These are phyloP conservation scores for Archaeoteleia sp. DNA, from an alignment of 2,888 invertebrate genomes.

Conservation along the genomic window DNA sequence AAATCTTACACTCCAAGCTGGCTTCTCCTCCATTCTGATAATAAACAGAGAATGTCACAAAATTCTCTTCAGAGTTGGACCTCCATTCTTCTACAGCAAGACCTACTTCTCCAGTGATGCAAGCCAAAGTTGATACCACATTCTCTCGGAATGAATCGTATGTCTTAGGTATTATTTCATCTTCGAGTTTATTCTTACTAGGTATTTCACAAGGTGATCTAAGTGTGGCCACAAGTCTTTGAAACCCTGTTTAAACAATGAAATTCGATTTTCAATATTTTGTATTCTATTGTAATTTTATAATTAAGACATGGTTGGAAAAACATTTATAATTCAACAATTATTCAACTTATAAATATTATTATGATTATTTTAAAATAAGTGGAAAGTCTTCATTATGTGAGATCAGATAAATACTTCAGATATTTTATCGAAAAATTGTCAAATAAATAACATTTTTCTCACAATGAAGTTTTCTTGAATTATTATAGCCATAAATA, in stretches of 20 bases:
- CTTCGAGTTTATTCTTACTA: constrained; percentile 74
- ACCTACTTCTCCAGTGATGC: constrained; percentile 68
- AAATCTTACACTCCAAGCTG: constrained; percentile 71
- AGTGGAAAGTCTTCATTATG: not conserved
- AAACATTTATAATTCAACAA: too few species aligned
- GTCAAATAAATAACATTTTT: not conserved
- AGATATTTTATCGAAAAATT: not conserved
- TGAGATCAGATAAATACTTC: too few species aligned
- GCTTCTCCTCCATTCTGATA: constrained; percentile 72
- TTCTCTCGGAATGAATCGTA: constrained; percentile 73
- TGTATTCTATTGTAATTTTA: too few species aligned
- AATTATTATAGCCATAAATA: too few species aligned
- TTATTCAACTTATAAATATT: too few species aligned
- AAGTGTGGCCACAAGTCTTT: constrained; percentile 74
- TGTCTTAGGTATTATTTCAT: constrained; percentile 75
- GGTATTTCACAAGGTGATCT: constrained; percentile 76
- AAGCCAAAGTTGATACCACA: constrained; percentile 65
- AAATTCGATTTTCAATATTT: too few species aligned
- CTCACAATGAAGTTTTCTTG: not conserved
- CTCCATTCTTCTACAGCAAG: constrained; percentile 75
- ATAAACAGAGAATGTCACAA: constrained; percentile 74
- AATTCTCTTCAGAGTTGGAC: constrained; percentile 70
- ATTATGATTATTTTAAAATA: too few species aligned
- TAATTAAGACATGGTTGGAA: too few species aligned
- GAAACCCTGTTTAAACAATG: constrained; percentile 70